These are phyloP conservation scores for Dermochelys coriacea DNA, from an alignment of 2,797 vertebrate species.

Conservation along the genomic window DNA sequence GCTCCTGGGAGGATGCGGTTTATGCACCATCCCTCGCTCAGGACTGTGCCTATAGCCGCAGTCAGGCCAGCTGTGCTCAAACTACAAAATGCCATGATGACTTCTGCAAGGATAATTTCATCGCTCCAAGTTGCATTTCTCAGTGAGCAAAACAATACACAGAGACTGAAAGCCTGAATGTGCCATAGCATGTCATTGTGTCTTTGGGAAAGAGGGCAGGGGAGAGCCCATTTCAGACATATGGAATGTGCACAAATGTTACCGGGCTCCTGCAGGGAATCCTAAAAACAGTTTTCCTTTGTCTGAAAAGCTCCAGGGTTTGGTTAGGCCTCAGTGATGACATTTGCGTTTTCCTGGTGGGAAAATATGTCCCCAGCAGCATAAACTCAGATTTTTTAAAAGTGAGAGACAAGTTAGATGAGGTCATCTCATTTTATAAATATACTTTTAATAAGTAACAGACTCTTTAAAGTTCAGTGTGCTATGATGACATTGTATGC, in stretches of 20 bases:
- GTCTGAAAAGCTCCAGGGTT: conserved; percentile 37
- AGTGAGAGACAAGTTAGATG: not conserved
- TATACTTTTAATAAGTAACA: conserved; percentile 50
- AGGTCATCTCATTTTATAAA: not conserved
- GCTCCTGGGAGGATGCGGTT: not conserved
- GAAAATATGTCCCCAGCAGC: conserved; percentile 29
- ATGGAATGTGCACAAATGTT: not conserved
- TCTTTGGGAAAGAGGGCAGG: not conserved
- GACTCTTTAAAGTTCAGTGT: conserved; percentile 35
- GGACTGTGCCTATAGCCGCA: not conserved
- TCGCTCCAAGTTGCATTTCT: conserved; percentile 3
- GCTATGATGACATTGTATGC: conserved; percentile 48
- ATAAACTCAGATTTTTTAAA: conserved; percentile 15
- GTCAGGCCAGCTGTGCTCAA: conserved; percentile 1
- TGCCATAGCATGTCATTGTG: not conserved
- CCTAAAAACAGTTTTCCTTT: conserved; percentile 48
- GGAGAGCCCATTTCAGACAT: conserved; percentile 36
- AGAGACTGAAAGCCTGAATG: conserved; percentile 18
- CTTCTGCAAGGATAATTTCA: conserved; percentile 51
- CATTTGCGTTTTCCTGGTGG: conserved; percentile 53
- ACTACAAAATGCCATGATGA: conserved; percentile 5
- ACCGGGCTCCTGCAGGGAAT: not conserved
- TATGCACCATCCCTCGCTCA: not conserved
- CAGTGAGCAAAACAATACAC: conserved; percentile 22
- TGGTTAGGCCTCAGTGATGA: conserved; percentile 40